These are phyloP conservation scores for Thyatira batis DNA, from an alignment of 2,888 invertebrate genomes.

Conservation along the genomic window DNA sequence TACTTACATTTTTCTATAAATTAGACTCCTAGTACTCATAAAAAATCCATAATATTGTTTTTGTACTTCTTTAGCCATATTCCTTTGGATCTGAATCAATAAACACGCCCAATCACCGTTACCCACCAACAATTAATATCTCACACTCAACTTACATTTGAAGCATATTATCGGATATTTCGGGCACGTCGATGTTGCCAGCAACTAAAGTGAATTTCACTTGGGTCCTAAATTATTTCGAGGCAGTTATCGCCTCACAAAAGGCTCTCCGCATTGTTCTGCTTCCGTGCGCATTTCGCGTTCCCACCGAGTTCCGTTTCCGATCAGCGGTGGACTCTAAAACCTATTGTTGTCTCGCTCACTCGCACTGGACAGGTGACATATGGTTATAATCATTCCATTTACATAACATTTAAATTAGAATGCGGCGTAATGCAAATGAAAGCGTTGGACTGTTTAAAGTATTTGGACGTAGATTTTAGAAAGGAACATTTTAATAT, in stretches of 20 bases:
- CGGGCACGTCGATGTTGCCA: background rate
- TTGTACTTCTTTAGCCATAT: no score
- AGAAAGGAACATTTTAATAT: background rate
- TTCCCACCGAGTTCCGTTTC: constrained; percentile 31
- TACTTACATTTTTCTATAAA: no score
- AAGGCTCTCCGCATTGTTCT: constrained; percentile 37
- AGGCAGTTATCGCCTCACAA: constrained; percentile 37
- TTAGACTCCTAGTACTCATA: no score
- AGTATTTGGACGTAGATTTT: background rate
- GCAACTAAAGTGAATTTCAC: constrained; percentile 4
- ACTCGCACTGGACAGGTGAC: background rate
- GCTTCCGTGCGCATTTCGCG: constrained; percentile 32
- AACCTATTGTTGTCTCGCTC: background rate
- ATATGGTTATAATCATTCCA: background rate
- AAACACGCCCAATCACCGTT: no score
- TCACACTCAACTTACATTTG: background rate
- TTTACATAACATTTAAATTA: background rate
- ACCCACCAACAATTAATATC: no score
- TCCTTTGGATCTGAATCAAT: no score
- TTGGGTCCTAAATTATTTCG: constrained; percentile 28
- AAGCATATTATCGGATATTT: background rate
- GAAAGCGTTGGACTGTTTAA: background rate
- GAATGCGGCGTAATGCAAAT: background rate
- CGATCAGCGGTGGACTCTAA: constrained; percentile 11
- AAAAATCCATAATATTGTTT: no score